These are phyloP conservation scores for Hypomecis punctinalis DNA, from an alignment of 2,888 invertebrate species.

Conservation along the genomic window DNA sequence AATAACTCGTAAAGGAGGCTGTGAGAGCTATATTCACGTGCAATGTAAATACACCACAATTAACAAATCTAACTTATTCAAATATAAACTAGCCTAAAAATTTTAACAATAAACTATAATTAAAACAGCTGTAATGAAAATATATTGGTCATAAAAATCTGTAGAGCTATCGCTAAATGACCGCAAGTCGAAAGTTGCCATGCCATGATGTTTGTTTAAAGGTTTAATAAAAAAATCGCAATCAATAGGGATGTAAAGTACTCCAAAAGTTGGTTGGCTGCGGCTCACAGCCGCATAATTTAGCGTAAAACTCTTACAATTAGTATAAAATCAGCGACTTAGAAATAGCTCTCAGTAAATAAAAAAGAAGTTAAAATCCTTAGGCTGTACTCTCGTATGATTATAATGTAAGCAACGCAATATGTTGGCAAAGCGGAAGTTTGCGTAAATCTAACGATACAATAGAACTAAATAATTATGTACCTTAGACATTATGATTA, in stretches of 20 bases:
- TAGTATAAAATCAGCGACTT: slow-evolving; percentile 82
- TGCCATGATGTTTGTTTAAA: slow-evolving; percentile 80
- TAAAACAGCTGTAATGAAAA: slow-evolving; percentile 74
- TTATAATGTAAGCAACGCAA: slow-evolving; percentile 85
- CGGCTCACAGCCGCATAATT: slow-evolving; percentile 74
- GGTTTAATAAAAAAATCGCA: slow-evolving; percentile 71
- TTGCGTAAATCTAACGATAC: slow-evolving; percentile 83
- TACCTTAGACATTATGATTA: slow-evolving; percentile 83
- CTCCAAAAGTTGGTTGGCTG: slow-evolving; percentile 79
- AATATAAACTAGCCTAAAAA: slow-evolving; percentile 85
- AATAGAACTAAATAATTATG: slow-evolving; percentile 83
- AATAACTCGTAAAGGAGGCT: slow-evolving; percentile 73
- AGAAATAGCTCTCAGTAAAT: slow-evolving; percentile 84
- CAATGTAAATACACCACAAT: slow-evolving; percentile 82
- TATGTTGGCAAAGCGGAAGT: slow-evolving; percentile 84
- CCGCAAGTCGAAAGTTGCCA: slow-evolving; percentile 67
- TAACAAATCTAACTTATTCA: slow-evolving; percentile 84
- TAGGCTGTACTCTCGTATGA: slow-evolving; percentile 84
- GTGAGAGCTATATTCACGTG: slow-evolving; percentile 80
- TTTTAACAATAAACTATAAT: slow-evolving; percentile 80
- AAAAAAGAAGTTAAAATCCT: slow-evolving; percentile 83
- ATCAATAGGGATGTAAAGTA: slow-evolving; percentile 80
- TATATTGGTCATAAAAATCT: slow-evolving; percentile 82
- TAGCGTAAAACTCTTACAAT: slow-evolving; percentile 71
- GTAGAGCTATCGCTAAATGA: slow-evolving; percentile 85